A percentile compares a stretch with the other conserved stretches of the same genome.
phyloP scores from a whole-genome alignment of 2,797 vertebrate species.

The Ctenochaetus hawaiiensis region DNA sequence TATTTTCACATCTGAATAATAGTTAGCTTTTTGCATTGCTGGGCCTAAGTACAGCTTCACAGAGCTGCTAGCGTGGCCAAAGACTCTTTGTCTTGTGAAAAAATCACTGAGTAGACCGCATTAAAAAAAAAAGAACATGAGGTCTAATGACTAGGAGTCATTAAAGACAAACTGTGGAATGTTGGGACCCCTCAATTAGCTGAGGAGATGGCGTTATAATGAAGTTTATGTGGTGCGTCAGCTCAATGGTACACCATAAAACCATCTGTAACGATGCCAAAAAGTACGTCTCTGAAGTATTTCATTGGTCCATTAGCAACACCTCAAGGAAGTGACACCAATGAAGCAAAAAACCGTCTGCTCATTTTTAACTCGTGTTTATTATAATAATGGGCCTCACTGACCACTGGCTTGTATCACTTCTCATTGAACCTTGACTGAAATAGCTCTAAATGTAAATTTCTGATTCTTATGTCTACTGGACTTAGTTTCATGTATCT shows the following conservation, averaged over 20 bases:
- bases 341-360: not conserved
- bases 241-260: conserved; percentile 9
- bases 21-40: too few species aligned
- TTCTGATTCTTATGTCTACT: conserved; percentile 8
- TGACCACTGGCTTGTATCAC: conserved; percentile 32
- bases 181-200: not conserved
- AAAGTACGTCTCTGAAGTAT: not conserved
- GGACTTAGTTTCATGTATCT: conserved; percentile 25
- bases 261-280: not conserved
- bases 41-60: too few species aligned
- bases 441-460: conserved; percentile 44
- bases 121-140: too few species aligned
- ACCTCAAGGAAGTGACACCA: not conserved
- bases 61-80: too few species aligned
- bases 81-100: too few species aligned
- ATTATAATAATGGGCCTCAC: conserved; percentile 18
- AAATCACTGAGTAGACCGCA: too few species aligned
- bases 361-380: conserved; percentile 8
- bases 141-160: not conserved
- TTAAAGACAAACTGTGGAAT: not conserved
- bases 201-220: not conserved
- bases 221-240: not conserved
- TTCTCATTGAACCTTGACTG: conserved; percentile 18
- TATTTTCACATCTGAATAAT: too few species aligned
- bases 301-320: conserved; percentile 3